Evolutionary conservation across 2,797 vertebrate species (phyloP), one percentile per base, ranked within the genome.

Genomic region (Pantherophis alleghaniensis): DNA sequence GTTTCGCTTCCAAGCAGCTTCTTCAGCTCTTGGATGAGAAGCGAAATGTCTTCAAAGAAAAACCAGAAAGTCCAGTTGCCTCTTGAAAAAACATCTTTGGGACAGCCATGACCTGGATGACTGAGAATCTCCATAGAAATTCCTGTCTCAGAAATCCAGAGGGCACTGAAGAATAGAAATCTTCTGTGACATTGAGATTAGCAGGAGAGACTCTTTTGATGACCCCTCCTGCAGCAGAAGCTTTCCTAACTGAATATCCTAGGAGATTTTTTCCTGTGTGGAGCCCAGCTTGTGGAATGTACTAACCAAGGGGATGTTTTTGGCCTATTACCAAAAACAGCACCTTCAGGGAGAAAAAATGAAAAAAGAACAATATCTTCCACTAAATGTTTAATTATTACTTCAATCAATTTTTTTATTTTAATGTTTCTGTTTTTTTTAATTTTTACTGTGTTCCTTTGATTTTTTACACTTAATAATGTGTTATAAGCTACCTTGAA

Each of bases 231-330:
- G 37, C 37, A 79, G 37, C 18, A 79, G 74, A 42, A 79, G 18
- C 7, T 20, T 79, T 20, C 18, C 18, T 42, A 42, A 61, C 24
- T 3, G 60, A 9, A 3, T 26, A 26, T 61, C 24, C 60, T 26
- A 22, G 37, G 42, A 79, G 18, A 79, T 22, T 18, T 42, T 79
- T 79, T 79, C 74, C 3, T 79, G 37, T 22, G 18, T 42, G 74
- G 16, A 79, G 9, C 9, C 74, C 74, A 79, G 18, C 18, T 16
- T 42, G 74, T 79, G 37, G 18, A 42, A 79, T 42, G 69, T 1
- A 79, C 32, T 79, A 37, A 37, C 18, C 32, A 79, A 79, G 16
- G 55, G 22, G 87, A 90, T 95, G 92, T 95, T 94, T 88, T 79
- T 10, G 7, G 37, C 37, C 32, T 74, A 7, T 32, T 20, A 74